phyloP scores from a whole-genome alignment of 2,888 invertebrate genomes.

The Gordius sp. region DNA sequence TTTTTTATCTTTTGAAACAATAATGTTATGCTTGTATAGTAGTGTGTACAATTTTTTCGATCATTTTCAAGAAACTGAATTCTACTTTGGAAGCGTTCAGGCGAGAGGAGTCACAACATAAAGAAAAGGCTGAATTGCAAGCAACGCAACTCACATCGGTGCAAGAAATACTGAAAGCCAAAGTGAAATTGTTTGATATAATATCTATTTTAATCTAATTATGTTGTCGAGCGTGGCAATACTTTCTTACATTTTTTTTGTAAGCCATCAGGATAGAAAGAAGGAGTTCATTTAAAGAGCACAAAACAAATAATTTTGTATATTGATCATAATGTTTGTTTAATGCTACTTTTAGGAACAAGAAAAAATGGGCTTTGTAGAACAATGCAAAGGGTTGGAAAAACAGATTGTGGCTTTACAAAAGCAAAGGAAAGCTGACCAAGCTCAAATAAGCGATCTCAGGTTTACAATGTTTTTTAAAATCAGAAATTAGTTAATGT shows the following conservation, averaged over 20 bases:
- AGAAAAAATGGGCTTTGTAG: constrained; percentile 4
- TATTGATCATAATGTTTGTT: too few relatives aligned
- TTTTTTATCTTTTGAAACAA: too few relatives aligned
- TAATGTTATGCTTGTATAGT: too few relatives aligned
- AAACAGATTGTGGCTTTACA: background rate
- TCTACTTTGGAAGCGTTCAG: background rate
- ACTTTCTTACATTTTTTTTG: too few relatives aligned
- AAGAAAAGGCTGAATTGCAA: background rate
- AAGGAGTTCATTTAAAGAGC: too few relatives aligned
- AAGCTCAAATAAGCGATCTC: background rate
- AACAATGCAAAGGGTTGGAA: constrained; percentile 12
- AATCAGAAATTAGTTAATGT: background rate
- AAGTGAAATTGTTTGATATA: too few relatives aligned
- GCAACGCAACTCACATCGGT: background rate
- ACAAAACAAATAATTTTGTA: too few relatives aligned
- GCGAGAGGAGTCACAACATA: background rate
- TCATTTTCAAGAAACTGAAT: background rate
- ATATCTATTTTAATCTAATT: too few relatives aligned
- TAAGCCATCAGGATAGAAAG: too few relatives aligned
- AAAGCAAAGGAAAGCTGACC: background rate
- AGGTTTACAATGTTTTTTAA: background rate
- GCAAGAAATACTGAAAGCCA: background rate
- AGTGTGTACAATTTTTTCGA: too few relatives aligned
- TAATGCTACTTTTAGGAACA: constrained; percentile 9
- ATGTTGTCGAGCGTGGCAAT: too few relatives aligned